phyloP scores from a whole-genome alignment of 2,888 invertebrate species.

The Phasia obesa region DNA sequence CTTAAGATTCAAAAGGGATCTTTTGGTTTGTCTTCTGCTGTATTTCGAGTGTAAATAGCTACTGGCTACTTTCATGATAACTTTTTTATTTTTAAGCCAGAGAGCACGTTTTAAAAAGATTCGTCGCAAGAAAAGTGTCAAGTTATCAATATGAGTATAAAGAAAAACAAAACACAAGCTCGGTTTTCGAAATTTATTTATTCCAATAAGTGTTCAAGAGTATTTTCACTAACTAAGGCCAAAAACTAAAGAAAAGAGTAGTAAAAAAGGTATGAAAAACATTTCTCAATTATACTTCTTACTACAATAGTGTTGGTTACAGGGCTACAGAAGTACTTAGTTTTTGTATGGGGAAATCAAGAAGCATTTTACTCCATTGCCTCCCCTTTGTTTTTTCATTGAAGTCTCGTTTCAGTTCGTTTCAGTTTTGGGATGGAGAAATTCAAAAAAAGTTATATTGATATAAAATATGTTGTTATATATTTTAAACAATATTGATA shows the following conservation, averaged over 20 bases:
- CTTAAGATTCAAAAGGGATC: neutral
- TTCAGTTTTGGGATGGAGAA: too few relatives aligned
- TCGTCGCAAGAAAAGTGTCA: constrained; percentile 37
- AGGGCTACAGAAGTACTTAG: neutral
- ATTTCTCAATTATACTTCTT: constrained; percentile 8
- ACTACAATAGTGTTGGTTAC: neutral
- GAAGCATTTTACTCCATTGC: too few relatives aligned
- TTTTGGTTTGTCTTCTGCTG: constrained; percentile 41
- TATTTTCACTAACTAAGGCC: constrained; percentile 30
- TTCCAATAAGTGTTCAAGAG: constrained; percentile 48
- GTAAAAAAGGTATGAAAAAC: constrained; percentile 19
- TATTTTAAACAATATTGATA: too few relatives aligned
- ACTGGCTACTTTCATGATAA: constrained; percentile 52
- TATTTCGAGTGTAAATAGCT: constrained; percentile 55
- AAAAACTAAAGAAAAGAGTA: constrained; percentile 34
- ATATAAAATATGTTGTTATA: too few relatives aligned
- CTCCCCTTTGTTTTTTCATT: too few relatives aligned
- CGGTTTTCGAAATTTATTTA: constrained; percentile 58
- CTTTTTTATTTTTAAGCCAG: constrained; percentile 54
- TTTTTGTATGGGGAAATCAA: too few relatives aligned
- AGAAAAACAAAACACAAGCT: constrained; percentile 5
- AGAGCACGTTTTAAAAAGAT: constrained; percentile 60
- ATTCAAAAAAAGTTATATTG: too few relatives aligned
- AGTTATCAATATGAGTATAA: constrained; percentile 3
- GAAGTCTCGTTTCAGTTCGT: too few relatives aligned